phyloP scores from a whole-genome alignment of 2,888 invertebrate genomes.

The Microchrysa polita region DNA sequence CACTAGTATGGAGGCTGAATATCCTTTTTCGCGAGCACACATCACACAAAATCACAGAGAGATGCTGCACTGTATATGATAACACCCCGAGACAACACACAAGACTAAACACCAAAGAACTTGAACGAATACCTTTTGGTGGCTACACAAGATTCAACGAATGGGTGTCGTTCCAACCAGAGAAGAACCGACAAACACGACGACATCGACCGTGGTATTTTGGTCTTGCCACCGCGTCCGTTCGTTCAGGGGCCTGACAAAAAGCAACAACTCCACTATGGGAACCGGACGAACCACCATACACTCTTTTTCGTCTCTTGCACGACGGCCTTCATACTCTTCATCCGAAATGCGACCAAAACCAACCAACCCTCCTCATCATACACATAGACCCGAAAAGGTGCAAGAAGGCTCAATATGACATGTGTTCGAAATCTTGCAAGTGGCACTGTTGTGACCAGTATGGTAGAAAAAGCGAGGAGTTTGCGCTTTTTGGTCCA shows the following conservation, averaged over 20 bases:
- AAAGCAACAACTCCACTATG: constrained; percentile 9
- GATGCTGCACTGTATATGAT: too few relatives aligned
- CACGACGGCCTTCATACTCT: not conserved
- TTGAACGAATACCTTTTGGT: constrained; percentile 33
- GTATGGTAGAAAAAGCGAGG: not conserved
- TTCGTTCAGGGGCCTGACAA: constrained; percentile 31
- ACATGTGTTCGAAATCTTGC: constrained; percentile 19
- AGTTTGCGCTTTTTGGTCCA: constrained; percentile 44
- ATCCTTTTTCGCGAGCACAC: constrained; percentile 34
- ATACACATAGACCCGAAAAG: constrained; percentile 1
- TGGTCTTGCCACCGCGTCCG: constrained; percentile 31
- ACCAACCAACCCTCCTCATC: not conserved
- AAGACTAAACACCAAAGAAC: constrained; percentile 44
- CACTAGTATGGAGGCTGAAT: constrained; percentile 25
- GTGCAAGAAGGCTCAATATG: not conserved
- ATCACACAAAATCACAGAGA: constrained; percentile 23
- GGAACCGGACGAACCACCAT: too few relatives aligned
- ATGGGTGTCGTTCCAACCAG: constrained; percentile 42
- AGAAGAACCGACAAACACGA: constrained; percentile 23
- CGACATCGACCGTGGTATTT: constrained; percentile 36
- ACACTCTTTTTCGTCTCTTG: constrained; percentile 22
- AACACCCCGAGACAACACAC: constrained; percentile 42
- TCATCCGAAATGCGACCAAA: constrained; percentile 5
- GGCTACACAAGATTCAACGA: constrained; percentile 34
- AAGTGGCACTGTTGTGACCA: not conserved